Evolutionary conservation across 2,113 vertebrate genomes (phyloP), one percentile per base, ranked within the genome.

Genomic region (Alligator sinensis): DNA sequence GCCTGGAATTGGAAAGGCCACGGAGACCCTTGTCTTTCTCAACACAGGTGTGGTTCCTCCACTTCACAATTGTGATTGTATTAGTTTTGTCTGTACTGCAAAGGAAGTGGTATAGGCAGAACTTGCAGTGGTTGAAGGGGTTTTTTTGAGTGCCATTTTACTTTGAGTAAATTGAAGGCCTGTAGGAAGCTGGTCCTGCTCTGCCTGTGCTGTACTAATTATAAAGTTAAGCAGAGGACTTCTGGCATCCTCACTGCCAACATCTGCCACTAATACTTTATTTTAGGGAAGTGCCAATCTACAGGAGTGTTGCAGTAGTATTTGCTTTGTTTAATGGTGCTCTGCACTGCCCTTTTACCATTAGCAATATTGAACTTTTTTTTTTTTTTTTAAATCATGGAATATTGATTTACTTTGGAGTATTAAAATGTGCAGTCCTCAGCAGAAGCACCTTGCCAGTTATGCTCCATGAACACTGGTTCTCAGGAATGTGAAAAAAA

Each of bases 401-500:
- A 94, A 89, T 95, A 96, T 95, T 96, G 95, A 96, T 97, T 96
- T 93, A 94, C 90, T 92, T 94, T 8, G 75, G 80, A 89, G 82
- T 87, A 30, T 94, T 86, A 94, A 95, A 96, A 96, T 95, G 82
- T 95, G 95, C 90, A n/a, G 25, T 22, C 0, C 94, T 95, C 94
- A 97, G 96, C 96, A 95, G 90, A 96, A 96, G 94, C 93, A 93
- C 96, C 96, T 96, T 95, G 78, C 88, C 88, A 92, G 95, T 96
- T 95, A 84, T 95, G 94, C 96, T 96, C 89, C 94, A 93, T 90
- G 95, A 95, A 54, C 83, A 89, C 95, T 95, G 92, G 94, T 96
- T 93, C 96, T 96, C 90, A 94, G 96, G 96, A 97, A 97, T 96
- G 96, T 96, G 96, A 96, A 95, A 96, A 95, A 95, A 95, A 96